These are phyloP conservation scores for Pseudonaja textilis DNA, from an alignment of 2,113 vertebrate species.

Conservation along the genomic window DNA sequence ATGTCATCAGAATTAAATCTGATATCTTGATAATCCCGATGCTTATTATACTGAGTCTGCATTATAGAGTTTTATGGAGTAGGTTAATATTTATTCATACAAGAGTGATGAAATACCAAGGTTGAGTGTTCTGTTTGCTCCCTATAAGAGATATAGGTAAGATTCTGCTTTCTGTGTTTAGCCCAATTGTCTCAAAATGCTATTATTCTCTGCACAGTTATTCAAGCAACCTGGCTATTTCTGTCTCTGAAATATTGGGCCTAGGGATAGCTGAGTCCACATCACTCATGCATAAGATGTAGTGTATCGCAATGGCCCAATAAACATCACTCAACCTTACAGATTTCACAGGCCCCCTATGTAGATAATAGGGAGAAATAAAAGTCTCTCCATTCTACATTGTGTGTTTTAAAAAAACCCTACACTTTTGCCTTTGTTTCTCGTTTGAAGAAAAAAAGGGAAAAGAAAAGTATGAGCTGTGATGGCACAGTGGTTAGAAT, in stretches of 20 bases:
- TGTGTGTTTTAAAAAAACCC: background rate
- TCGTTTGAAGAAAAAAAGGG: background rate
- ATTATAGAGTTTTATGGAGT: background rate
- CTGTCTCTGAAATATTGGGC: background rate
- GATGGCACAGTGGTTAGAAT: background rate
- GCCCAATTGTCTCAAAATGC: background rate
- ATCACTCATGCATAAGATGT: background rate
- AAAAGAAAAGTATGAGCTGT: background rate
- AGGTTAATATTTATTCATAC: background rate
- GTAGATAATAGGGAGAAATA: background rate
- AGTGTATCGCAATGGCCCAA: background rate
- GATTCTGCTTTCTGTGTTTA: background rate
- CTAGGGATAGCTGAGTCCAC: background rate
- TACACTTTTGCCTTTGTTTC: background rate
- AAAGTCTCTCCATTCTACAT: background rate
- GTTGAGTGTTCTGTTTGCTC: background rate
- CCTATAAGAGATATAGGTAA: background rate
- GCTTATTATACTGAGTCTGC: background rate
- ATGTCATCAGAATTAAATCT: background rate
- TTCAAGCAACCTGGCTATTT: background rate
- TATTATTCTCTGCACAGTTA: background rate
- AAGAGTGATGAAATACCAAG: background rate
- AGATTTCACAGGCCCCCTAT: background rate
- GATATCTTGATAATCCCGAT: background rate
- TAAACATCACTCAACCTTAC: background rate